A percentile compares a stretch with the other conserved stretches of the same genome.
These are phyloP conservation scores for Incurvaria masculella DNA, from an alignment of 2,888 invertebrate genomes.

Conservation along the genomic window DNA sequence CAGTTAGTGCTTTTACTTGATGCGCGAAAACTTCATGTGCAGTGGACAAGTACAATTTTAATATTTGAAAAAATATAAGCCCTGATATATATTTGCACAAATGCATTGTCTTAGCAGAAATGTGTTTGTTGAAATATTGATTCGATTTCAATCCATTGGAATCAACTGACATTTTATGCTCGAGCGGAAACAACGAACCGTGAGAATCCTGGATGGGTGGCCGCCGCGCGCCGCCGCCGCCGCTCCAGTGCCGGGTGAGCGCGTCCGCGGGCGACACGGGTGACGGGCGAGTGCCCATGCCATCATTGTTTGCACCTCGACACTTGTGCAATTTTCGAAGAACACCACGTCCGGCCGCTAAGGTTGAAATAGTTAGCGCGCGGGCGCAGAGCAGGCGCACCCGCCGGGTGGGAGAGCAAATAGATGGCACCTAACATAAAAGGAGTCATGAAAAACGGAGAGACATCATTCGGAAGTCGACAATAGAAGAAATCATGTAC, in stretches of 20 bases:
- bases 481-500: slow-evolving; percentile 11
- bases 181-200: too few relatives aligned
- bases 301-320: slow-evolving; percentile 42
- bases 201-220: too few relatives aligned
- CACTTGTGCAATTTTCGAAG: slow-evolving; percentile 51
- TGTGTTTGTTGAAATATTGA: too few relatives aligned
- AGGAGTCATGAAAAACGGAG: slow-evolving; percentile 41
- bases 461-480: slow-evolving; percentile 38
- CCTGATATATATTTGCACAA: too few relatives aligned
- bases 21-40: too few relatives aligned
- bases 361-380: slow-evolving; percentile 55
- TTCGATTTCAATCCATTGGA: too few relatives aligned
- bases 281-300: not conserved
- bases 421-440: slow-evolving; percentile 52
- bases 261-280: not conserved
- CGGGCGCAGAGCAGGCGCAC: slow-evolving; percentile 36
- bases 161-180: too few relatives aligned
- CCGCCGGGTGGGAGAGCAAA: slow-evolving; percentile 54
- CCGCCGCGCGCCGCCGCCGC: not conserved
- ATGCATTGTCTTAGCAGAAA: too few relatives aligned
- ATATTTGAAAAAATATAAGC: too few relatives aligned
- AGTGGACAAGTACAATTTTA: too few relatives aligned
- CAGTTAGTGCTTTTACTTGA: too few relatives aligned
- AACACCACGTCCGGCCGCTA: slow-evolving; percentile 47
- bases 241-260: not conserved